These are phyloP conservation scores for Platycnemis pennipes DNA, from an alignment of 2,888 invertebrate species.

Conservation along the genomic window DNA sequence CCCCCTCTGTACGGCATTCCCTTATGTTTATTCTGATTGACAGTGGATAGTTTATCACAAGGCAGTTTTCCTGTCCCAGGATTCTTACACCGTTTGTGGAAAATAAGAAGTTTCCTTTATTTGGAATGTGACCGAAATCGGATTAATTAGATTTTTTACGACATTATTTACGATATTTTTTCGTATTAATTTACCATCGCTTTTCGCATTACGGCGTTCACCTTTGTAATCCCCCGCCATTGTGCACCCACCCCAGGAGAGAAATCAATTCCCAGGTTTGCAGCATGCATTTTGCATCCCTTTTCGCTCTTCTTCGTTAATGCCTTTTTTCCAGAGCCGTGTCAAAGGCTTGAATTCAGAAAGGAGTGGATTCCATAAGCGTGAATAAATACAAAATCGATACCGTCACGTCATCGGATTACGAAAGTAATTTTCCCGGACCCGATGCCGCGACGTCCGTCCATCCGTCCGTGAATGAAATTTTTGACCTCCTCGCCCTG, in stretches of 20 bases:
- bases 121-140: conserved; percentile 48
- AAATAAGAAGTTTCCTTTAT: neutral
- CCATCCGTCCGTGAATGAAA: neutral
- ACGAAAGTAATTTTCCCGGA: neutral
- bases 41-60: neutral
- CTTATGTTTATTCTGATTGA: neutral
- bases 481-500: neutral
- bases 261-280: conserved; percentile 58
- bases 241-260: neutral
- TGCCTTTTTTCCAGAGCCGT: neutral
- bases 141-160: conserved; percentile 48
- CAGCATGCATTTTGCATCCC: neutral
- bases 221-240: neutral
- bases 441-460: neutral
- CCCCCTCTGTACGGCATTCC: neutral
- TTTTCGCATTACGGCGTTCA: conserved; percentile 56
- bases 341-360: neutral
- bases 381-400: neutral
- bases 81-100: neutral
- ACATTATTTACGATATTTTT: conserved; percentile 19
- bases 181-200: neutral
- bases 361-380: neutral
- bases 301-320: neutral
- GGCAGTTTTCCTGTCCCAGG: neutral
- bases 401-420: neutral